Evolutionary conservation across 1,140 invertebrate genomes (phyloP), one percentile per base, ranked within the genome.

Genomic region (Teleogryllus occipitalis): DNA sequence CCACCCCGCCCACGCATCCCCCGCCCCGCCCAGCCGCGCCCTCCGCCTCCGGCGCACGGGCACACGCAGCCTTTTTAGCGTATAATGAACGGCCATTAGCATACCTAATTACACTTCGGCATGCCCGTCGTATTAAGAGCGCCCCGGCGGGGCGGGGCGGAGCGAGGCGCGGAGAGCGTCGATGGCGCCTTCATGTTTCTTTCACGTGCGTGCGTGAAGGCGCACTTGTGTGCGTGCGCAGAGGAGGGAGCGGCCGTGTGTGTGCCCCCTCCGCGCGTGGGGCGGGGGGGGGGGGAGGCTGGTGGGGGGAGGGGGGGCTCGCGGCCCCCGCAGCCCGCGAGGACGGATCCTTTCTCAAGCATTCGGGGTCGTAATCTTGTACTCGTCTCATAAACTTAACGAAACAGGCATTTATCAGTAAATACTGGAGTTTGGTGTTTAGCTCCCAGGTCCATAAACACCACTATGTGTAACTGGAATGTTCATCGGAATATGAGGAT

Each of bases 91-190:
- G 54, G 54, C 18, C 54, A 65, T 65, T 65, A 65, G 54, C 54
- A 65, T 65, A 65, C 54, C 54, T 65, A 65, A 65, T 65, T 65
- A 65, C 54, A 65, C 54, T 65, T 65, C 18, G 54, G 54, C 54
- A 65, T 65, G 54, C 54, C 54, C 54, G 54, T 65, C 54, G 18
- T 18, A 65, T 65, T 65, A 65, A 65, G 18, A 10, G 54, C 54
- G 54, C 10, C 10, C 54, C 2, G 10, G 54, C 10, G 54, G 54
- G 54, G 54, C 7, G 18, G 54, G 54, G 54, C 54, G 49, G 49
- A 15, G 49, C 15, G 8, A 15, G 8, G 49, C 49, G 54, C 0
- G 18, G 54, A 18, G 10, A 3, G 54, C 18, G 54, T 18, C 54
- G 10, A 18, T 65, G 10, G 54, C 54, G 54, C 54, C 54, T 18